Evolutionary conservation across 2,888 invertebrate genomes (phyloP).

Genomic region (Drosophila barbarae): DNA sequence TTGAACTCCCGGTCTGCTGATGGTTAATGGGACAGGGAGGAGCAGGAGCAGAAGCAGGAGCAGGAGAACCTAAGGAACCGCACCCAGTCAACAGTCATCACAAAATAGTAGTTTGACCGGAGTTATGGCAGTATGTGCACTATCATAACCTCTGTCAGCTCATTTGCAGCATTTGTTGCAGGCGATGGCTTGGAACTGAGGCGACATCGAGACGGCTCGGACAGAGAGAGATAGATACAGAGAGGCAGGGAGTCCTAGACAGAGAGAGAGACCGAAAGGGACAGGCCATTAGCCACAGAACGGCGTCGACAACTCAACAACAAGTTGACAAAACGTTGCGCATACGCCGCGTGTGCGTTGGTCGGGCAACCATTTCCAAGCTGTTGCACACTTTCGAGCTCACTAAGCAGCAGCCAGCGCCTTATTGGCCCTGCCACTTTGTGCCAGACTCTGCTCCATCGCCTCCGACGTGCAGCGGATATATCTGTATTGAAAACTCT

Average conservation of each 20-base stretch:
- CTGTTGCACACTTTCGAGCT: conserved; percentile 71
- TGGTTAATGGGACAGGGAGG: conserved; percentile 17
- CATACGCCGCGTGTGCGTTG: conserved; percentile 56
- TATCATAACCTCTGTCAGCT: conserved; percentile 69
- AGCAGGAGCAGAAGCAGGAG: not conserved
- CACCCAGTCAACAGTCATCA: conserved; percentile 42
- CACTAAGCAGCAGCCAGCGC: conserved; percentile 48
- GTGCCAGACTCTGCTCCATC: not conserved
- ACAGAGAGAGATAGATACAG: not conserved
- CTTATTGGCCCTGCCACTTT: conserved; percentile 39
- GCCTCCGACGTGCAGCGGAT: conserved; percentile 2
- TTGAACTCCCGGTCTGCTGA: conserved; percentile 44
- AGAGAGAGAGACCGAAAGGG: conserved; percentile 8
- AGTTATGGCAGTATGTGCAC: conserved; percentile 41
- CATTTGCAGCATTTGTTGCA: conserved; percentile 69
- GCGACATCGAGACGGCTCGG: conserved; percentile 12
- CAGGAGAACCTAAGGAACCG: conserved; percentile 21
- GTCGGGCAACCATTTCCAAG: conserved; percentile 63
- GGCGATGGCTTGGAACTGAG: conserved; percentile 46
- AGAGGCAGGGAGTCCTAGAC: not conserved
- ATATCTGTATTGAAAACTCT: conserved; percentile 12
- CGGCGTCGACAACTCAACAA: conserved; percentile 21
- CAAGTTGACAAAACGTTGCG: conserved; percentile 50
- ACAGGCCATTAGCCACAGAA: conserved; percentile 43
- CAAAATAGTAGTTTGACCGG: conserved; percentile 12